Conservation (phyloP, 2,113 vertebrate species). For the Engystomops pustulosus region DNA sequence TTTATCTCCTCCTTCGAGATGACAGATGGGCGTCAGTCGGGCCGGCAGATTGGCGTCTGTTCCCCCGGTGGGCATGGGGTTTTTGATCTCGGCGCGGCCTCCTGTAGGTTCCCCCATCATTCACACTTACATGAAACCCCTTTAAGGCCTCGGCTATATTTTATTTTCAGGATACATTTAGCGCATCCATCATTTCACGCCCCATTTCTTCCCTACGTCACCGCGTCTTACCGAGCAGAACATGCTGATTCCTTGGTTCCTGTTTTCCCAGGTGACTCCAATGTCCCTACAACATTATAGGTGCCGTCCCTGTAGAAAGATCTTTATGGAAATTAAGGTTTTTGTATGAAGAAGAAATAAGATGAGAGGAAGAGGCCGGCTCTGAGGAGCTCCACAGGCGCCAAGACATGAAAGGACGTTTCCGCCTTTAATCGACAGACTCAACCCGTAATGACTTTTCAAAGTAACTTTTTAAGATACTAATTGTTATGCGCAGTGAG, state of each 20-base stretch:
- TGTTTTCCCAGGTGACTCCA: not conserved
- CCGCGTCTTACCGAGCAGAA: not conserved
- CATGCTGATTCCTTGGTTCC: not conserved
- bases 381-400: not conserved
- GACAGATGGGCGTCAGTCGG: not conserved
- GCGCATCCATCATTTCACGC: conserved; percentile 12
- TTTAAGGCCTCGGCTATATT: not conserved
- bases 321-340: not conserved
- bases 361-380: not conserved
- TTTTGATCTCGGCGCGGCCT: not conserved
- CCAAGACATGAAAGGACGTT: not conserved
- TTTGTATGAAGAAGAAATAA: not conserved
- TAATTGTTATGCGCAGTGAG: not conserved
- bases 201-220: not conserved
- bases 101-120: conserved; percentile 18
- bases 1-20: not conserved
- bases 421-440: conserved; percentile 9
- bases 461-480: not conserved
- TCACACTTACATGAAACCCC: not conserved
- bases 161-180: not conserved
- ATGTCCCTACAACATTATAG: too few relatives aligned
- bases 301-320: too few relatives aligned
- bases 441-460: conserved; percentile 27
- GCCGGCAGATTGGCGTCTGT: too few relatives aligned
- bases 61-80: not conserved